Conservation (phyloP, 2,888 invertebrate genomes). For the Andrena fulva region DNA sequence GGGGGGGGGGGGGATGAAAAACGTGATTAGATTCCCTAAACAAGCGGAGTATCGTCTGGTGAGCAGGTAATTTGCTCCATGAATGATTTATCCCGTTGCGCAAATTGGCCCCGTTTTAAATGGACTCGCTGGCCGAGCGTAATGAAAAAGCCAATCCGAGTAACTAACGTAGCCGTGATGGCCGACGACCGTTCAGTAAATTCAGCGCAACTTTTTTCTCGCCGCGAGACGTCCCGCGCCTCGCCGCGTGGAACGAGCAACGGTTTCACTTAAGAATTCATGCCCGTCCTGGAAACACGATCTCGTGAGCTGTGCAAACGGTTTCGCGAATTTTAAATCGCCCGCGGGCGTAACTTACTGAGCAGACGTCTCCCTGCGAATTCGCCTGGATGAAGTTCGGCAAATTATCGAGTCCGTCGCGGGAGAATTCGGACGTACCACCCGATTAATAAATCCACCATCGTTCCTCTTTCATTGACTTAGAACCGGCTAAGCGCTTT, state of each 20-base stretch:
- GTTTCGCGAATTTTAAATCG: conserved; percentile 43
- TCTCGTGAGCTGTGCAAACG: conserved; percentile 26
- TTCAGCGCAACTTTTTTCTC: conserved; percentile 39
- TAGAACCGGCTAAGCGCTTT: background rate
- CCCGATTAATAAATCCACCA: background rate
- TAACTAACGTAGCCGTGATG: conserved; percentile 36
- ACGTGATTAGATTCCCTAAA: conserved; percentile 51
- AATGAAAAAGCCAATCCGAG: conserved; percentile 52
- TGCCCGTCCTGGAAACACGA: conserved; percentile 19
- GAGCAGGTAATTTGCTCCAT: conserved; percentile 40
- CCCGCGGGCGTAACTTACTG: background rate
- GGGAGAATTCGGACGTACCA: background rate
- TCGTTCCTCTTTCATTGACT: background rate
- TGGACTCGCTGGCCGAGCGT: conserved; percentile 8
- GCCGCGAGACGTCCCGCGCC: conserved; percentile 12
- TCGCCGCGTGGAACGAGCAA: conserved; percentile 11
- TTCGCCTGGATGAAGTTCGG: background rate
- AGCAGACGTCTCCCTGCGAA: background rate
- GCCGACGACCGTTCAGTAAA: conserved; percentile 23
- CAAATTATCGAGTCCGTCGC: background rate
- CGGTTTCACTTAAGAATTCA: conserved; percentile 50
- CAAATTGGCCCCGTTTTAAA: conserved; percentile 48
- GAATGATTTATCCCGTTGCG: conserved; percentile 52
- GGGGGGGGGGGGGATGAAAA: background rate
- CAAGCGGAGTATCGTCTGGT: conserved; percentile 26